Percentiles rank a stretch among this genome's conserved stretches.
Evolutionary conservation across 2,113 vertebrate genomes (phyloP).

Genomic region (Notarius quadriscutis): DNA sequence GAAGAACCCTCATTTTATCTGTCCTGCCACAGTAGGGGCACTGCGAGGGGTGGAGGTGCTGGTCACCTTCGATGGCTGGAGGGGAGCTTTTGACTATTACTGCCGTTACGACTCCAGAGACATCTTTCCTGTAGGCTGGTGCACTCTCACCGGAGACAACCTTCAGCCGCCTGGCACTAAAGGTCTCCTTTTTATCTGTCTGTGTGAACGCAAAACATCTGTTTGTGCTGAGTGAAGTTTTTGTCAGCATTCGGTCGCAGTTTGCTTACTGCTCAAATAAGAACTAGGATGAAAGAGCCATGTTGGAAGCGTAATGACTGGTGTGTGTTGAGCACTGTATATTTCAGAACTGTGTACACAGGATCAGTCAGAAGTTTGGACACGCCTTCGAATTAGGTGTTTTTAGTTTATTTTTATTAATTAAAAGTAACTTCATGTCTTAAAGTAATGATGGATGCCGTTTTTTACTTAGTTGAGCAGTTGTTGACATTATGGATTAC

Average conservation of each 20-base stretch:
- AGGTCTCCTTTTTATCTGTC: constrained; percentile 72
- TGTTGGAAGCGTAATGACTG: neutral
- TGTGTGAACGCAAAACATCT: neutral
- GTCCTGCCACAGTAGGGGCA: constrained; percentile 95
- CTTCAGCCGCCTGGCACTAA: constrained; percentile 96
- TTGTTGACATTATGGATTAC: too few relatives aligned
- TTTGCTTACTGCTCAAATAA: neutral
- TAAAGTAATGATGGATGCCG: too few relatives aligned
- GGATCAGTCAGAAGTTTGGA: too few relatives aligned
- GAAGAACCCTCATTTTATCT: constrained; percentile 99
- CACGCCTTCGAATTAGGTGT: too few relatives aligned
- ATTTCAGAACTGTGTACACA: neutral
- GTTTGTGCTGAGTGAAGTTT: neutral
- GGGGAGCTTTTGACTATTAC: constrained; percentile 99
- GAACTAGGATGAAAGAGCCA: neutral
- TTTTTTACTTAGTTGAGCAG: too few relatives aligned
- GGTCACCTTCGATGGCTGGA: constrained; percentile 98
- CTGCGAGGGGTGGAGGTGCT: constrained; percentile 96
- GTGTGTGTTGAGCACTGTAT: neutral
- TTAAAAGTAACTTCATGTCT: too few relatives aligned
- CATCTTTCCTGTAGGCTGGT: constrained; percentile 99
- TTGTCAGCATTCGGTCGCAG: neutral
- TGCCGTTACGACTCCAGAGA: constrained; percentile 98
- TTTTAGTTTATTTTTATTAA: too few relatives aligned
- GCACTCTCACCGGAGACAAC: constrained; percentile 95